Conservation (phyloP, 1,140 invertebrate species). For the Zaprionus capensis region DNA sequence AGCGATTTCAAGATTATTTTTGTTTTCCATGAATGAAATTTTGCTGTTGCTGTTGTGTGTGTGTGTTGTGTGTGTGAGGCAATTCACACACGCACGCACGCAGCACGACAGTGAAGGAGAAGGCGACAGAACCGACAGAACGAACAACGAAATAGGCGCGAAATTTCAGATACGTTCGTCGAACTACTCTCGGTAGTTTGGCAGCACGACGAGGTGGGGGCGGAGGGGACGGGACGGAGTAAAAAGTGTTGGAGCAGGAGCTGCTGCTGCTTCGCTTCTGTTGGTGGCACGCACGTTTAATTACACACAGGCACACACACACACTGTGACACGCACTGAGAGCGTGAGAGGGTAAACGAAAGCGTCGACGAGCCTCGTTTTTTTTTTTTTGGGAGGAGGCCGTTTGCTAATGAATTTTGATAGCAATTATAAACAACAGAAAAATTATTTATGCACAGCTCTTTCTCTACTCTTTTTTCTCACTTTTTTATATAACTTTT, state of each 20-base stretch:
- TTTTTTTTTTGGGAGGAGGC: constrained; percentile 29
- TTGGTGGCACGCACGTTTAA: constrained; percentile 45
- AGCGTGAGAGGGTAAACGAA: constrained; percentile 35
- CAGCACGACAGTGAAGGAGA: constrained; percentile 14
- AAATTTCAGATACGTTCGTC: constrained; percentile 19
- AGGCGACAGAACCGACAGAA: constrained; percentile 9
- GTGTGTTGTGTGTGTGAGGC: constrained; percentile 17
- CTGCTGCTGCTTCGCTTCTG: not conserved
- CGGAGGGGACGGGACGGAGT: not conserved
- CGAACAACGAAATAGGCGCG: constrained; percentile 33
- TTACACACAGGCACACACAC: constrained; percentile 31
- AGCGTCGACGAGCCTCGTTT: constrained; percentile 30
- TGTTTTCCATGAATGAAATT: constrained; percentile 83
- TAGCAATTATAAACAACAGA: constrained; percentile 10
- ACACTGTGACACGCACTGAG: constrained; percentile 3
- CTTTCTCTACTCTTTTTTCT: not conserved
- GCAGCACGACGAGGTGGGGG: not conserved
- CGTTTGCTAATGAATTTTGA: constrained; percentile 44
- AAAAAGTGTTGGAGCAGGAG: not conserved
- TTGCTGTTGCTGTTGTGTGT: constrained; percentile 50
- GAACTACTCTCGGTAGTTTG: constrained; percentile 1
- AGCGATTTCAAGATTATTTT: constrained; percentile 84
- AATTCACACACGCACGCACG: constrained; percentile 24
- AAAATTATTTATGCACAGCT: constrained; percentile 28
- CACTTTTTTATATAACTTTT: constrained; percentile 8